Evolutionary conservation across 2,113 vertebrate genomes (phyloP).

Genomic region (Vulpes lagopus): DNA sequence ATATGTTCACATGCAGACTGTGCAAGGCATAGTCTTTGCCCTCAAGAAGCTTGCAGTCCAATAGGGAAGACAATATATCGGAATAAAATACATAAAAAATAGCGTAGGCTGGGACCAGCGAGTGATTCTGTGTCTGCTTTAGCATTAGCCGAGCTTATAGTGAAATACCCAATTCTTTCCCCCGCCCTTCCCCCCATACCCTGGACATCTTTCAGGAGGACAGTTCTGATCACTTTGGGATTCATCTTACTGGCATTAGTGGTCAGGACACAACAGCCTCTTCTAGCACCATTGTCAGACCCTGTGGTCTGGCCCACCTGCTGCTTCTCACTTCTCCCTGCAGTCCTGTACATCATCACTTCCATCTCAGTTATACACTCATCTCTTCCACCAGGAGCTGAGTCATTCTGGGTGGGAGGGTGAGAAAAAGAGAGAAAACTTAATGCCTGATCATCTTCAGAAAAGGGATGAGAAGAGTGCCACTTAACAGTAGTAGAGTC

Average conservation of each 20-base stretch:
- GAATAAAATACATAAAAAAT: neutral
- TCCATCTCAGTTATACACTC: neutral
- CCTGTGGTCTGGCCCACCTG: too few relatives aligned
- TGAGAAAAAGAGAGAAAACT: neutral
- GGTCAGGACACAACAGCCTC: neutral
- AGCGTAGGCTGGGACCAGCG: neutral
- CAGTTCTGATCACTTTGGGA: neutral
- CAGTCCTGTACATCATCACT: neutral
- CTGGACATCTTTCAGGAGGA: neutral
- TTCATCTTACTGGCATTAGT: neutral
- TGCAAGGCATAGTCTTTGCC: neutral
- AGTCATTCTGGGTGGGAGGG: neutral
- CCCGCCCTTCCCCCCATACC: too few relatives aligned
- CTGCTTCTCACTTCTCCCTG: neutral
- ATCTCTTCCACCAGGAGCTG: neutral
- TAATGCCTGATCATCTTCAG: neutral
- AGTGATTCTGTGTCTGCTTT: neutral
- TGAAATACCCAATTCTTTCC: neutral
- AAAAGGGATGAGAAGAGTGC: too few relatives aligned
- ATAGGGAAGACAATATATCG: neutral
- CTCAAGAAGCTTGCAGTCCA: neutral
- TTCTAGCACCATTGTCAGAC: neutral
- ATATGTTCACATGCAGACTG: neutral
- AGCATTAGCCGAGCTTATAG: neutral
- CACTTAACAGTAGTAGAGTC: neutral